Evolutionary conservation across 2,888 invertebrate species (phyloP), one percentile per base, ranked within the genome.

Genomic region (Agriopis aurantiaria): DNA sequence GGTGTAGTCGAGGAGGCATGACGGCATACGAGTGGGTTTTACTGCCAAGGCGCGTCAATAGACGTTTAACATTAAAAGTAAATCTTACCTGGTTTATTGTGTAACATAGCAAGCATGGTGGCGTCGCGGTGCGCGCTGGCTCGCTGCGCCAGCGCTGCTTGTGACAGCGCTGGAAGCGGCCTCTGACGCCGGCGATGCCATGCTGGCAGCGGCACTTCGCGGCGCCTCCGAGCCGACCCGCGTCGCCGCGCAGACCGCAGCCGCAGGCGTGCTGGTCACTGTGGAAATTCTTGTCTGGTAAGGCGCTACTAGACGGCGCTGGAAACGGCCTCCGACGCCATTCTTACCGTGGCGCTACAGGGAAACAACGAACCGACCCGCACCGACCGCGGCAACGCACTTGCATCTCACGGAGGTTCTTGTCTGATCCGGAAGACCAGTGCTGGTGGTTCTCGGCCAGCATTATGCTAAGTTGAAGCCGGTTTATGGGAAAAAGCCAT

Each of bases 221-320:
- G 91, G 91, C 23, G 73, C 89, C 0, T 65, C 81, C 0, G 86
- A 88, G 9, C 92, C 91, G 0, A 76, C 71, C 9, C 81, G 80
- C 3, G 79, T 90, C 2, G 78, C 78, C 1, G 76, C 71, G 0
- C 91, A 92, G 57, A 89, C 88, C 3, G 72, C 76, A 5, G 89
- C 88, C 8, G 91, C 93, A 1, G 88, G 84, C 4, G 65, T 89
- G 1, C 86, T 94, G 0, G 86, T 94, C 73, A 92, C 93, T 63
- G 77, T 91, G 9, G 93, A 94, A 75, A 93, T 93, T 73, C 84
- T 93, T 53, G 90, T 92, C 67, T 93, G 93, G 93, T 92, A 76
- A 46, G 41, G 48, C n/a, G 48, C 48, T 10, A 48, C 48, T 6
- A 5, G 40, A 85, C 90, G 0, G 93, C 93, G 1, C 75, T 93